Evolutionary conservation across 1,140 invertebrate species (phyloP), one percentile per base, ranked within the genome.

Genomic region (Neoseiulus cucumeris): DNA sequence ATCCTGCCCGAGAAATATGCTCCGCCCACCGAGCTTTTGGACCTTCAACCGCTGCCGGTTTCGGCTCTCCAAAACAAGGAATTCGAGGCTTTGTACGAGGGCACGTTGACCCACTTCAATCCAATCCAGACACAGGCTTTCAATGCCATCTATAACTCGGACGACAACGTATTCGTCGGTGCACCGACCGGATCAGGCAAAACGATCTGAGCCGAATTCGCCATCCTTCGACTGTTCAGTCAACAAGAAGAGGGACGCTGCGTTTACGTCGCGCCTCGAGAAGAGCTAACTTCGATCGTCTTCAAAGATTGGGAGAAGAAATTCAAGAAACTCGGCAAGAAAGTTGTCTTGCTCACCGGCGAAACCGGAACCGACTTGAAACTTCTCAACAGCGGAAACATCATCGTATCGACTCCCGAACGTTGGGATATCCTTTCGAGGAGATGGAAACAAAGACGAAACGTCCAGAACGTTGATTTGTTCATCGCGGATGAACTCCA

Each of bases 121-220:
- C 91, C 95, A 0, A 97, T 99, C 69, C 96, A 99, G 75, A 99
- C 96, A 0, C 96, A 99, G 74, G 94, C 98, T 4, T 99, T 99
- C 74, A 98, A 98, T 75, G 88, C 94, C 0, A 85, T 98, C 0
- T 99, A 98, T 76, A 98, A 98, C 77, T 91, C 86, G 17, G 93
- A 98, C 76, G 96, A 98, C 71, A 99, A 98, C 77, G 89, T 98
- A 0, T 97, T 98, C 75, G 85, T 99, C 67, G 95, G 93, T 7
- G 94, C 96, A 0, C 95, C 96, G 0, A 91, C 91, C 14, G 95
- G 95, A 0, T 93, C 91, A 73, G 93, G 94, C 0, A 98, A 98
- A 77, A 94, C 91, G 0, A 87, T 93, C 1, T 89, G 95, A 66
- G 94, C 92, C 0, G 96, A 99, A 75, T 93, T 98, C 76, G 93